These are phyloP conservation scores for Spicauda simplicius DNA, from an alignment of 2,888 invertebrate genomes.

Conservation along the genomic window DNA sequence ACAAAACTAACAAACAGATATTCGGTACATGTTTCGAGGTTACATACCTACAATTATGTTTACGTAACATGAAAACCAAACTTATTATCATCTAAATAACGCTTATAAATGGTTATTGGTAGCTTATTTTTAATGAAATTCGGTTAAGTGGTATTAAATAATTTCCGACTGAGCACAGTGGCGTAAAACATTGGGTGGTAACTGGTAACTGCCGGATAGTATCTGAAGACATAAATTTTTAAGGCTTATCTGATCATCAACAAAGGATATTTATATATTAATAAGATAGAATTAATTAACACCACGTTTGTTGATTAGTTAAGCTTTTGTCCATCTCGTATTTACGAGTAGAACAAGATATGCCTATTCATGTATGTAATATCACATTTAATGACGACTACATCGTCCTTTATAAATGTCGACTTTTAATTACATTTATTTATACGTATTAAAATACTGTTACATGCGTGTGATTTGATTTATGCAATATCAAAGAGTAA, in stretches of 20 bases:
- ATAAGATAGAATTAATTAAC: constrained; percentile 27
- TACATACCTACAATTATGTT: background rate
- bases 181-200: constrained; percentile 19
- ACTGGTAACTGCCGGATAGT: constrained; percentile 17
- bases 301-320: constrained; percentile 9
- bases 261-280: constrained; percentile 11
- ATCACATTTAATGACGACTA: constrained; percentile 19
- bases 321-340: constrained; percentile 14
- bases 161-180: constrained; percentile 15
- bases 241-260: constrained; percentile 21
- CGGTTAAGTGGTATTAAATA: constrained; percentile 12
- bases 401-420: constrained; percentile 14
- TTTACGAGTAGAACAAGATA: constrained; percentile 5
- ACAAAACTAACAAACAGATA: background rate
- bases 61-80: background rate
- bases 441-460: background rate
- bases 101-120: background rate
- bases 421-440: constrained; percentile 20
- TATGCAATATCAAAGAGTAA: constrained; percentile 8
- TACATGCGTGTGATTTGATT: constrained; percentile 13
- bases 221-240: constrained; percentile 8
- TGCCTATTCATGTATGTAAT: constrained; percentile 14
- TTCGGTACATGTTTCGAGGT: background rate
- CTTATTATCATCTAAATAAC: constrained; percentile 18
- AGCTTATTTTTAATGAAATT: constrained; percentile 15